Evolutionary conservation across 2,113 vertebrate species (phyloP).

Genomic region (Delphinus delphis): DNA sequence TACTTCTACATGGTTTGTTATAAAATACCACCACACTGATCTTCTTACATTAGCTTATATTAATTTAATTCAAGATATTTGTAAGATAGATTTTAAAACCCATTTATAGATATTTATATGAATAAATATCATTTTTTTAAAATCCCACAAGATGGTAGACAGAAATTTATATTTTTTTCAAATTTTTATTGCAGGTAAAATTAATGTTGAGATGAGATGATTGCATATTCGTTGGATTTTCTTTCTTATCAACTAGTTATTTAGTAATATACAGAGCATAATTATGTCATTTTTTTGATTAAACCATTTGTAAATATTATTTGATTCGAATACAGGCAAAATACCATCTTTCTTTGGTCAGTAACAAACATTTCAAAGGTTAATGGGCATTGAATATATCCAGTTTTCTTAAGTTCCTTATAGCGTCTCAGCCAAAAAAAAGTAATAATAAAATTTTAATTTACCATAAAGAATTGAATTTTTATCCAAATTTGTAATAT

Average conservation of each 20-base stretch:
- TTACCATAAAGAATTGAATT: neutral
- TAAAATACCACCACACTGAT: neutral
- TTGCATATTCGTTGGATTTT: neutral
- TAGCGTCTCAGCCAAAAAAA: neutral
- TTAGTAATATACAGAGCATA: neutral
- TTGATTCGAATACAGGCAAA: neutral
- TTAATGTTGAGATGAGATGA: neutral
- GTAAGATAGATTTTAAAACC: neutral
- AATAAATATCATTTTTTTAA: neutral
- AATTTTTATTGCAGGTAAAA: neutral
- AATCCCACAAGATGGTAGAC: neutral
- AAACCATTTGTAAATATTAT: neutral
- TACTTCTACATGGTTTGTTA: neutral
- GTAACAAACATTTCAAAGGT: neutral
- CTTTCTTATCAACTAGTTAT: neutral
- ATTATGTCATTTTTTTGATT: neutral
- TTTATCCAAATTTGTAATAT: constrained; percentile 15
- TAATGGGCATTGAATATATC: neutral
- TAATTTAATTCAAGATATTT: neutral
- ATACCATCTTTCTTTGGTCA: neutral
- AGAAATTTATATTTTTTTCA: neutral
- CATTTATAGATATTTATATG: neutral
- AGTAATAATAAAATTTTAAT: neutral
- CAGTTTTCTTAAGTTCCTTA: neutral
- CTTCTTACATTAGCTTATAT: neutral